A percentile compares a stretch with the other conserved stretches of the same genome.
phyloP scores from a whole-genome alignment of 2,888 invertebrate genomes.

The Rhaphigaster nebulosa region DNA sequence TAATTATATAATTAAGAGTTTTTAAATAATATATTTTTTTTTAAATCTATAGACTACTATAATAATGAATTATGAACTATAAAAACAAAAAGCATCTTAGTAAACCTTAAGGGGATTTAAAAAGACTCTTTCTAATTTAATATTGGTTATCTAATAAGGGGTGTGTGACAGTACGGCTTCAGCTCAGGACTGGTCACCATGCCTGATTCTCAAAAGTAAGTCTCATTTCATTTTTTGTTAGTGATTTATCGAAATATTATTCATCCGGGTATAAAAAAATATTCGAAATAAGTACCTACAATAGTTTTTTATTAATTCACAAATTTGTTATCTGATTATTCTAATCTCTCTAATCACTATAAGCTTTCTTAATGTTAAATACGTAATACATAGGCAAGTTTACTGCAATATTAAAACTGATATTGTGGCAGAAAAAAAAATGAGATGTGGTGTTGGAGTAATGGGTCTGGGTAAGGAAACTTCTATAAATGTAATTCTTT shows the following conservation, averaged over 20 bases:
- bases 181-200: background rate
- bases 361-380: background rate
- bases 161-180: slow-evolving; percentile 10
- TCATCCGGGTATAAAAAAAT: background rate
- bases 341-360: background rate
- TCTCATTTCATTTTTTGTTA: background rate
- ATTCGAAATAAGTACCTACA: background rate
- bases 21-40: background rate
- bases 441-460: background rate
- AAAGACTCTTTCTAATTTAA: slow-evolving; percentile 44
- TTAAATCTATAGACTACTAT: background rate
- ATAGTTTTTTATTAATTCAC: background rate
- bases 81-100: background rate
- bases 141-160: slow-evolving; percentile 55
- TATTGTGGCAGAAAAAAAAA: background rate
- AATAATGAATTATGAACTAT: background rate
- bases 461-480: background rate
- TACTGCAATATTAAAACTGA: background rate
- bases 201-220: slow-evolving; percentile 56
- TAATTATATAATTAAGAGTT: background rate
- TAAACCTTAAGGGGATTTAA: slow-evolving; percentile 34
- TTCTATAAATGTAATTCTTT: background rate
- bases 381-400: background rate
- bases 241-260: background rate
- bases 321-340: too few species aligned